A percentile compares a stretch with the other conserved stretches of the same genome.
Conservation (phyloP, 1,140 invertebrate genomes). For the Ceratosolen fusciceps region DNA sequence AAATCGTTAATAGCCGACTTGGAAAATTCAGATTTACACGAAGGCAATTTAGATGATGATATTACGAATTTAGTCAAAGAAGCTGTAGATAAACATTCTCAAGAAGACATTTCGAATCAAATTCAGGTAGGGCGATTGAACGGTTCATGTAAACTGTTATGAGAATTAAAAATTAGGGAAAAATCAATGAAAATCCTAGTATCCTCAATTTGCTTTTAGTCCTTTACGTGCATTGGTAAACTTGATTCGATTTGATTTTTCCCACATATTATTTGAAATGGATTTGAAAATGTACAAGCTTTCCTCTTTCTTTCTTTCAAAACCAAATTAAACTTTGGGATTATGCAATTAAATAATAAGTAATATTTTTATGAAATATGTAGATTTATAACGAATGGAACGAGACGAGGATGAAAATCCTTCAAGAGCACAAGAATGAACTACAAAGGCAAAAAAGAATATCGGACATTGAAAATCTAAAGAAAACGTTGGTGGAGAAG, state of each 20-base stretch:
- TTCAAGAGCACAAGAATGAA: slow-evolving; percentile 75
- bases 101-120: slow-evolving; percentile 74
- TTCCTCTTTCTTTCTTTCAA: no score
- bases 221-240: no score
- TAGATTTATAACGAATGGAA: slow-evolving; percentile 76
- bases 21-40: slow-evolving; percentile 45
- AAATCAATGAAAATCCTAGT: neutral
- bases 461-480: slow-evolving; percentile 74
- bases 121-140: slow-evolving; percentile 69
- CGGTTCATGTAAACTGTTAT: no score
- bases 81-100: slow-evolving; percentile 70
- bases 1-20: slow-evolving; percentile 10
- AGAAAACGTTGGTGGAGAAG: slow-evolving; percentile 73
- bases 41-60: slow-evolving; percentile 64
- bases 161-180: neutral
- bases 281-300: no score
- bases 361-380: slow-evolving; percentile 54
- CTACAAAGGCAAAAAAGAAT: slow-evolving; percentile 72
- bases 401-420: slow-evolving; percentile 70
- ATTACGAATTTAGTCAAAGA: slow-evolving; percentile 72
- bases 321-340: no score
- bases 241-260: no score
- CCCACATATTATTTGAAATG: no score
- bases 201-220: neutral
- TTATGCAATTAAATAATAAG: neutral